Conservation (phyloP, 2,888 invertebrate species). For the Agapetus fuscipes region DNA sequence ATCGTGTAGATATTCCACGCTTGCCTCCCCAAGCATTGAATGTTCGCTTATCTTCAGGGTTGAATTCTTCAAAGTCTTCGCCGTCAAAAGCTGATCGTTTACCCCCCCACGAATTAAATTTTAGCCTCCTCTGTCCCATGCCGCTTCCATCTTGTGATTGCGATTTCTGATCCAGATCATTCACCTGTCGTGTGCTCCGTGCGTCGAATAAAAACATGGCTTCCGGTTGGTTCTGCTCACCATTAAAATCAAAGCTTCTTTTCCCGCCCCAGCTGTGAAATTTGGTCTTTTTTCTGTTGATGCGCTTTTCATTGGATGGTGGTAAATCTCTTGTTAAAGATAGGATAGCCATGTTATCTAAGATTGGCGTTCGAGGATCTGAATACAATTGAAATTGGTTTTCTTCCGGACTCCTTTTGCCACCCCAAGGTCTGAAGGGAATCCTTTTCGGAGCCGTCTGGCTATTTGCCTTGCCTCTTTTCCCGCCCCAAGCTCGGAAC, state of each 20-base stretch:
- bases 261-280: slow-evolving; percentile 16
- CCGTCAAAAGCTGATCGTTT: too few species aligned
- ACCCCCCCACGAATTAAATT: slow-evolving; percentile 9
- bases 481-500: slow-evolving; percentile 15
- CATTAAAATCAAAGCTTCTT: neutral
- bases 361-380: neutral
- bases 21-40: too few species aligned
- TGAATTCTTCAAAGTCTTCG: too few species aligned
- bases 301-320: neutral
- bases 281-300: slow-evolving; percentile 7
- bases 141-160: too few species aligned
- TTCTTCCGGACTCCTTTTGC: slow-evolving; percentile 2
- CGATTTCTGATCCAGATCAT: too few species aligned
- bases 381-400: neutral
- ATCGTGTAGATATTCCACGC: too few species aligned
- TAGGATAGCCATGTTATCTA: slow-evolving; percentile 1
- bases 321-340: neutral
- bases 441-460: neutral
- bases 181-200: too few species aligned
- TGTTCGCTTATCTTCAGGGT: neutral
- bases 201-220: too few species aligned
- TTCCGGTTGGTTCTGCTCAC: too few species aligned
- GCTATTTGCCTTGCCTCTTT: slow-evolving; percentile 1
- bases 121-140: slow-evolving; percentile 3
- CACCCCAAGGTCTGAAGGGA: slow-evolving; percentile 7